Conservation (phyloP, 1,140 invertebrate species). For the Conus ventricosus region DNA sequence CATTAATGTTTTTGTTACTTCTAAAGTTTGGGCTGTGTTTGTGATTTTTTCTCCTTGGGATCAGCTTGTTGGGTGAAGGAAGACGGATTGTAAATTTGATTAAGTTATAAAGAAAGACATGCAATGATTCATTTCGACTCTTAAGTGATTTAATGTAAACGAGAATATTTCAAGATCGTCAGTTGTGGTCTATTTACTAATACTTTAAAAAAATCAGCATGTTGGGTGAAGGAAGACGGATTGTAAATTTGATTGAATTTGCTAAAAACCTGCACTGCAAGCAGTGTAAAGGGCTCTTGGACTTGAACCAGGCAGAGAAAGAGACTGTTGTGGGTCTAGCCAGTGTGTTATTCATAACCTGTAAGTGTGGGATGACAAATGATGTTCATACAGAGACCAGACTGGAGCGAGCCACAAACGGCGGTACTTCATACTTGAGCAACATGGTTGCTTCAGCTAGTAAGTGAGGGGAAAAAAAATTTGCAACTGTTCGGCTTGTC, state of each 20-base stretch:
- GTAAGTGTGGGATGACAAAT: slow-evolving; percentile 11
- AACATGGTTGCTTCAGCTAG: slow-evolving; percentile 19
- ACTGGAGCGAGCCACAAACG: background rate
- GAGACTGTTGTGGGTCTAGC: slow-evolving; percentile 2
- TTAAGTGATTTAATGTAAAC: background rate
- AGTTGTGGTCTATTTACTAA: background rate
- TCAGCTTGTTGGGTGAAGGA: too few species aligned
- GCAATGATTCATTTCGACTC: too few species aligned
- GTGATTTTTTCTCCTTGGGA: too few species aligned
- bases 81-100: too few species aligned
- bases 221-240: background rate
- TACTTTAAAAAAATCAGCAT: background rate
- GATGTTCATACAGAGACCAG: slow-evolving; percentile 12
- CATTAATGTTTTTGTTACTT: background rate
- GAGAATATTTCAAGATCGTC: background rate
- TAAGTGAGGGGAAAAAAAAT: background rate
- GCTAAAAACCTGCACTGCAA: slow-evolving; percentile 9
- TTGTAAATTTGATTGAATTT: slow-evolving; percentile 4
- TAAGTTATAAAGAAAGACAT: background rate
- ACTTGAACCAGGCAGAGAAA: background rate
- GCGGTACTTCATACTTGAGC: background rate
- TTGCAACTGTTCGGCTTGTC: background rate
- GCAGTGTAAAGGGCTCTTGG: background rate
- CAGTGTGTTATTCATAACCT: slow-evolving; percentile 5
- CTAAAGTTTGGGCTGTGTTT: too few species aligned